Evolutionary conservation across 2,888 invertebrate species (phyloP), one percentile per base, ranked within the genome.

Genomic region (Escarpia spicata): DNA sequence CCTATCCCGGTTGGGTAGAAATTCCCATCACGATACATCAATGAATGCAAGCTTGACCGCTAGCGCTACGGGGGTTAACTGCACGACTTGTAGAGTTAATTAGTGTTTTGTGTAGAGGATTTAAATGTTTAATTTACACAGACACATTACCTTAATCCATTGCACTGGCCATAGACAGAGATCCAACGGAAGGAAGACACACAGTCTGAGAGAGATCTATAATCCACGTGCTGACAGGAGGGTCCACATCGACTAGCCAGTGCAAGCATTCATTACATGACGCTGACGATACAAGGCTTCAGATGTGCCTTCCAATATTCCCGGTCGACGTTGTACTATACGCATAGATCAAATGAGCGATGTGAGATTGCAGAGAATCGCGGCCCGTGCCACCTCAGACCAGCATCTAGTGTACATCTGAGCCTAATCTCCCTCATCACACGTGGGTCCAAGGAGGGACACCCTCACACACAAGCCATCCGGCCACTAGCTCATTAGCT

Each of bases 201-300:
- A 75, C 19, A 75, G 75, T 75, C 75, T 75, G n/a, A 75, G 75
- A 75, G 75, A 75, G n/a, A 19, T 75, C 75, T 75, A 75, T 75
- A 75, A 75, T 75, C 75, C 75, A 26, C 19, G 75, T 75, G n/a
- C 19, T 75, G 75, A 75, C 26, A 75, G 19, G 26, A 75, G 19
- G 75, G 75, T 75, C 75, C 75, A 75, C 75, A 3, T 26, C 26
- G 26, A 26, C 15, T 6, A 6, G n/a, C 75, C 75, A 75, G 26
- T 26, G 26, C 26, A 75, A 26, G 26, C 75, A 75, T 75, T n/a
- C 75, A 75, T 75, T 26, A 75, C 75, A 75, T 75, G 75, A 75
- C 19, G 75, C 75, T n/a, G 75, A 26, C 26, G 75, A 75, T n/a
- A 75, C 75, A 75, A 75, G 75, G 75, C 75, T 75, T 75, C 75